Evolutionary conservation across 2,797 vertebrate genomes (phyloP).

Genomic region (Potorous gilbertii): DNA sequence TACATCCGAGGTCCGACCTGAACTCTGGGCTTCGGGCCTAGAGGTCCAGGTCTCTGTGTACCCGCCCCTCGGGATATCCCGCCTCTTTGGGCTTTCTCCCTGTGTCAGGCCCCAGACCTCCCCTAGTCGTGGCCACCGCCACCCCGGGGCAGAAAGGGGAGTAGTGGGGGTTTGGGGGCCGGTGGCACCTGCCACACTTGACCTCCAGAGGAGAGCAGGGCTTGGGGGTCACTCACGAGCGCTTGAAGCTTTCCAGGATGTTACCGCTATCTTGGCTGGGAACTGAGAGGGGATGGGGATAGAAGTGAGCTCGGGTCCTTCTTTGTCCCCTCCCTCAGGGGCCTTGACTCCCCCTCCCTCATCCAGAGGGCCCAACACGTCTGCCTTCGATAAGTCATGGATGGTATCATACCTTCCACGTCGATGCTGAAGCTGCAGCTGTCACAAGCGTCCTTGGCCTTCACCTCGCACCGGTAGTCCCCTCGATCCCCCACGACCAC

Average conservation of each 20-base stretch:
- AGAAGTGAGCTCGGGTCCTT: background rate
- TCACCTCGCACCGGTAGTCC: conserved; percentile 93
- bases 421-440: conserved; percentile 90
- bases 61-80: no score
- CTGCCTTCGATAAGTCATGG: background rate
- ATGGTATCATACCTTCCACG: conserved; percentile 87
- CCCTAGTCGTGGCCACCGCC: no score
- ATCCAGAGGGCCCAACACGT: no score
- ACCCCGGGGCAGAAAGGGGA: background rate
- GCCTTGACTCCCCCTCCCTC: rapidly evolving
- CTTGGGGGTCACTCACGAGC: conserved; percentile 57
- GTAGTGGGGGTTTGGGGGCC: background rate
- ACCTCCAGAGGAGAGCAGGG: background rate
- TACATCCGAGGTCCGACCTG: no score
- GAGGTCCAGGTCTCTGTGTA: no score
- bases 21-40: no score
- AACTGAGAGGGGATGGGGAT: background rate
- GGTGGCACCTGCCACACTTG: background rate
- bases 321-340: background rate
- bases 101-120: no score
- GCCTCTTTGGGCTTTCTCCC: background rate
- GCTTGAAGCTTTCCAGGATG: conserved; percentile 70
- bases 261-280: conserved; percentile 57
- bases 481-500: conserved; percentile 89
- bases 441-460: conserved; percentile 92